phyloP scores from a whole-genome alignment of 2,113 vertebrate species.

The Pycnonotus jocosus region DNA sequence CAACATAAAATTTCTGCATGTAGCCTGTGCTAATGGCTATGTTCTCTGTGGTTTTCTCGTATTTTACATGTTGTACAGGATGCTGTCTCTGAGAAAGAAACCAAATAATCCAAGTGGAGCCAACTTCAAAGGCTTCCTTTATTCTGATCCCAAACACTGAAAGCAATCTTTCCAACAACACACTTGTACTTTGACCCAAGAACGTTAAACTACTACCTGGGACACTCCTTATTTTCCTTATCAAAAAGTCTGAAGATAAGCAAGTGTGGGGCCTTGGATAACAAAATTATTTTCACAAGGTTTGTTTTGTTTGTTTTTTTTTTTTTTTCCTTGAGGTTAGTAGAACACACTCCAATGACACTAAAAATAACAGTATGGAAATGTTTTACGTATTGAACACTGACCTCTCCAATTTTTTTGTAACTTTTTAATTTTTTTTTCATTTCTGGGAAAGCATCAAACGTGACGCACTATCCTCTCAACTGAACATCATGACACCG shows the following conservation, averaged over 20 bases:
- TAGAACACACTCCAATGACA: neutral
- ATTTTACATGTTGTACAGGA: neutral
- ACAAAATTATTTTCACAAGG: neutral
- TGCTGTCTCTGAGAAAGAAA: neutral
- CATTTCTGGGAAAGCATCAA: neutral
- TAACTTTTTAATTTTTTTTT: neutral
- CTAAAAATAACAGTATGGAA: neutral
- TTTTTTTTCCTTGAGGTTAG: neutral
- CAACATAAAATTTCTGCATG: neutral
- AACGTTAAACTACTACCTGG: conserved; percentile 39
- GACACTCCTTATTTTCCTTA: conserved; percentile 39
- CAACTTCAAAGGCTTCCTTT: conserved; percentile 42
- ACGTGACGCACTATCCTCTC: neutral
- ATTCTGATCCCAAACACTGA: neutral
- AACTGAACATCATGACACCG: neutral
- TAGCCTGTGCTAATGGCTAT: neutral
- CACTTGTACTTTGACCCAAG: conserved; percentile 56
- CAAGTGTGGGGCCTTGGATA: conserved; percentile 17
- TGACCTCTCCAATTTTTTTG: neutral
- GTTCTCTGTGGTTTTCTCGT: neutral
- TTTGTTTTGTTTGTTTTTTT: neutral
- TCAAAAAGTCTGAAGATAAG: conserved; percentile 29
- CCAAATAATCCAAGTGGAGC: neutral
- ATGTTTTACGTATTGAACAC: neutral
- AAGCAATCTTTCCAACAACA: conserved; percentile 1